phyloP scores from a whole-genome alignment of 2,888 invertebrate species.

The Bombyx huttoni region DNA sequence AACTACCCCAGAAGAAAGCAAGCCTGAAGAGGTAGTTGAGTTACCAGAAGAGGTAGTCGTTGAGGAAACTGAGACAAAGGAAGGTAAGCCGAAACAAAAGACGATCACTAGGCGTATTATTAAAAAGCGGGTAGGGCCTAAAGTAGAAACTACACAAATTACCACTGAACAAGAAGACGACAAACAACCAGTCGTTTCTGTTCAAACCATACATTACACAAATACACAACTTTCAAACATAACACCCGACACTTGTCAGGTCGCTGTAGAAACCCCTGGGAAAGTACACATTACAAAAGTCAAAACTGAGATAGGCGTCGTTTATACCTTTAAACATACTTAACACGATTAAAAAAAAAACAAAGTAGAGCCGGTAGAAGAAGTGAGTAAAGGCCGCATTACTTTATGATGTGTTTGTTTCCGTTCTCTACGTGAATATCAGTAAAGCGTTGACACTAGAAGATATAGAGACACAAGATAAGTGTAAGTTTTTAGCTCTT shows the following conservation, averaged over 20 bases:
- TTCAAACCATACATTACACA: slow-evolving; percentile 14
- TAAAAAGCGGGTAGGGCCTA: slow-evolving; percentile 27
- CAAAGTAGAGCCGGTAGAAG: slow-evolving; percentile 12
- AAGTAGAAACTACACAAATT: slow-evolving; percentile 30
- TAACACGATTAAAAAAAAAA: slow-evolving; percentile 17
- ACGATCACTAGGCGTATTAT: slow-evolving; percentile 4
- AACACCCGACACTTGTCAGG: slow-evolving; percentile 7
- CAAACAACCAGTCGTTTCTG: slow-evolving; percentile 7
- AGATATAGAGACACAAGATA: slow-evolving; percentile 23
- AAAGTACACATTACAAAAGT: slow-evolving; percentile 16
- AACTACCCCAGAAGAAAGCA: slow-evolving; percentile 25
- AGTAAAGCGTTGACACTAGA: slow-evolving; percentile 24
- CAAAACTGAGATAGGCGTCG: slow-evolving; percentile 10
- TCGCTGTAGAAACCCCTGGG: slow-evolving; percentile 23
- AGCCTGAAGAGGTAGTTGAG: slow-evolving; percentile 17
- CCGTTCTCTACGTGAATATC: not conserved
- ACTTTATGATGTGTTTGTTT: slow-evolving; percentile 37
- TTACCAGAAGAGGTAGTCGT: slow-evolving; percentile 19
- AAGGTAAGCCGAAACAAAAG: slow-evolving; percentile 24
- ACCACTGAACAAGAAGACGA: slow-evolving; percentile 19
- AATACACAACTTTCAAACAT: slow-evolving; percentile 3
- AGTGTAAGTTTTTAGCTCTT: too few species aligned
- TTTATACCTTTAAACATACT: slow-evolving; percentile 13
- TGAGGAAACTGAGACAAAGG: slow-evolving; percentile 8
- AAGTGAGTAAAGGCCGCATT: slow-evolving; percentile 15